Evolutionary conservation across 1,140 invertebrate species (phyloP), one percentile per base, ranked within the genome.

Genomic region (Micrasema minimum): DNA sequence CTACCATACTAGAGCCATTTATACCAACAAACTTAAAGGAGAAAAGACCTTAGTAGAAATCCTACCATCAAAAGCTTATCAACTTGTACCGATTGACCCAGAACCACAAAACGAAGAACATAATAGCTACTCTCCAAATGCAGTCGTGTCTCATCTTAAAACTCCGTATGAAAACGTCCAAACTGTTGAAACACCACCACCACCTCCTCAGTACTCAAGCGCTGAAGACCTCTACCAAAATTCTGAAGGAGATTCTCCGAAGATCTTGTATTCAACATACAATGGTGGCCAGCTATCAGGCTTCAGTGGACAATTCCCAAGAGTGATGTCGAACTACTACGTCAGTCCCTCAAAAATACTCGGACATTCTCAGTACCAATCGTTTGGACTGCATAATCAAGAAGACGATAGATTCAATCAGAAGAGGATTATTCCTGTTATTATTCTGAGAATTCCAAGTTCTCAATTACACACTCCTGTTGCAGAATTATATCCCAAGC

Each of bases 401-500:
- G 67, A 78, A 18, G 80, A 81, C n/a, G 77, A 77, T n/a, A 72
- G 78, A 16, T 76, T 80, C 18, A 72, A 79, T 18, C 78, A 79
- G 48, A 80, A 81, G 66, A 78, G 80, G 68, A 81, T 85, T 4
- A 83, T 87, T 14, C 87, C 87, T 31, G 85, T 88, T 18, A 78
- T 87, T 67, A 84, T 87, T 18, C 72, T 88, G 23, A 82, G 85
- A 75, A 82, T 88, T 38, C 86, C 85, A 41, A 87, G 84, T 62
- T 86, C 85, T 41, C 86, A 86, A 68, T 77, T 88, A 9, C 82
- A 80, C 46, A 85, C 84, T 77, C 83, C 84, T 10, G 79, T 81
- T 3, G 81, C 81, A 18, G 83, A 82, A 66, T 67, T 88, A 2
- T 86, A 87, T 76, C 80, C 87, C 2, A 86, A 87, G 76, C 75